Conservation (phyloP, 2,797 vertebrate genomes). For the Rhabdophis nuchalis region DNA sequence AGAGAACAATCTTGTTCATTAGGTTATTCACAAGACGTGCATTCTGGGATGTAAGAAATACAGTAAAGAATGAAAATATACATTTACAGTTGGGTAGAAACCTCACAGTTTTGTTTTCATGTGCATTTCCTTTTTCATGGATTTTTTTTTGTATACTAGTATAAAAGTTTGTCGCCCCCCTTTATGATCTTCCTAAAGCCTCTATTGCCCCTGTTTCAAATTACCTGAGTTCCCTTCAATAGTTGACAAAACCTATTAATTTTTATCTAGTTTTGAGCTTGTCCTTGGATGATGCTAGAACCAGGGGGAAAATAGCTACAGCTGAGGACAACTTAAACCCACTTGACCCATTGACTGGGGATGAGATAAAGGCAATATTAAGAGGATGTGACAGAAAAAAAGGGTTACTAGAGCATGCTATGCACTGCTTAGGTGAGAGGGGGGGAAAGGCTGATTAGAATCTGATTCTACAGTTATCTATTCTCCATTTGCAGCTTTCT, state of each 20-base stretch:
- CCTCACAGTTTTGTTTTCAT: not conserved
- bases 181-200: not conserved
- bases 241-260: not conserved
- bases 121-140: not conserved
- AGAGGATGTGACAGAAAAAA: not conserved
- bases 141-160: not conserved
- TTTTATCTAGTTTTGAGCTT: not conserved
- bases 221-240: not conserved
- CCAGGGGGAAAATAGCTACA: not conserved
- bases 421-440: not conserved
- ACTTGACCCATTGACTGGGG: not conserved
- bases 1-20: not conserved
- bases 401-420: not conserved
- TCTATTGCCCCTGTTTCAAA: not conserved
- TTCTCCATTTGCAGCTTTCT: not conserved
- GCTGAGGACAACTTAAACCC: not conserved
- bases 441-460: not conserved
- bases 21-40: not conserved
- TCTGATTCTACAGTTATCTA: not conserved
- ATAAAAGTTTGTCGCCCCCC: not conserved
- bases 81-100: not conserved
- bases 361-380: not conserved
- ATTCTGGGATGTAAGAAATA: not conserved
- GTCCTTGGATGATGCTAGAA: not conserved
- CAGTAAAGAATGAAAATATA: not conserved